Base-by-base conservation (phyloP, 2,113 vertebrate genomes). In the Oophaga pumilio region DNA sequence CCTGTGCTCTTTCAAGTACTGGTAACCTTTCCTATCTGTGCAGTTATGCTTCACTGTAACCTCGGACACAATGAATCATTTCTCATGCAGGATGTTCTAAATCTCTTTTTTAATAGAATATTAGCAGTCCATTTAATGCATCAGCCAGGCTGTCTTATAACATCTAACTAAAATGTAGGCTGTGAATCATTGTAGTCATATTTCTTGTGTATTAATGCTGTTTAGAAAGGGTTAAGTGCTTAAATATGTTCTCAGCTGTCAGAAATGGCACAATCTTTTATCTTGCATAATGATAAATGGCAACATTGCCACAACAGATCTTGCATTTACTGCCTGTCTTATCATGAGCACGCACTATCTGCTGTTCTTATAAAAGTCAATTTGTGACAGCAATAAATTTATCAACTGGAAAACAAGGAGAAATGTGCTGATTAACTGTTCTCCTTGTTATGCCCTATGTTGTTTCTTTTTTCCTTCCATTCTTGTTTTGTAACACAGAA, bases 251-350 rank as follows among this genome's bases (percentile, higher is more conserved):
- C n/a, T 68, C n/a, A 56, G 57, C 76, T 86, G 85, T 86, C 85
- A 56, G 52, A 22, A 22, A 7, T 4, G 17, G 59, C 52, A 66
- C 60, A 17, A 56, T 78, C 17, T 24, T 64, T 86, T 86, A 86
- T 86, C 85, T 86, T 78, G 49, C 85, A 78, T 64, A 22, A 64
- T 86, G 74, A 86, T 86, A 76, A 64, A 86, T 86, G 49, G 85
- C 49, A 79, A 53, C 24, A 79, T 78, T 64, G 33, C 49, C 60
- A 64, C 85, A 66, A 68, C 59, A 52, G n/a, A 79, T 77, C 24
- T 66, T 66, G 74, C 74, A 79, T 86, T 86, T 86, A 78, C 59
- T 86, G 64, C 43, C 85, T 78, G 74, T 86, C 85, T 78, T 86
- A 86, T 86, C 85, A 78, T 86, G 85, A 86, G 49, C 74, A 68